Conservation (phyloP, 2,797 vertebrate species). For the Myotis daubentonii region DNA sequence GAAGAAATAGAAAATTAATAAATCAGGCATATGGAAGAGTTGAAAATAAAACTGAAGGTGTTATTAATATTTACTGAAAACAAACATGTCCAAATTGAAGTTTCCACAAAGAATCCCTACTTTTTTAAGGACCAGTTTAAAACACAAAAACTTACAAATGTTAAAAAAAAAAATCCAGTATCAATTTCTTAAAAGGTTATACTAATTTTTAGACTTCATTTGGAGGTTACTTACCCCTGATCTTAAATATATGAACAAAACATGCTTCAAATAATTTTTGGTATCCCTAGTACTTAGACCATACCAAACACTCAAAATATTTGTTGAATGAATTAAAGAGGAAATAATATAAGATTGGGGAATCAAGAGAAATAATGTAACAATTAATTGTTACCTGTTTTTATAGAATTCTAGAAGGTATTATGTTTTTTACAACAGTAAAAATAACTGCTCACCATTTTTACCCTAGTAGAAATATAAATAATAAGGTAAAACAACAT, state of each 20-base stretch:
- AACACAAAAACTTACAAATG: not conserved
- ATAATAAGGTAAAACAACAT: not conserved
- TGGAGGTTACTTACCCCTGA: not conserved
- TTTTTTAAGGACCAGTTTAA: not conserved
- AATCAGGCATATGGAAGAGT: not conserved
- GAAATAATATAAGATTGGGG: not conserved
- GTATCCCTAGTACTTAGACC: not conserved
- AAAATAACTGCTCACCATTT: not conserved
- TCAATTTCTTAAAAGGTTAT: not conserved
- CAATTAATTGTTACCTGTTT: not conserved
- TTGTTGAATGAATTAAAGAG: slow-evolving; percentile 7
- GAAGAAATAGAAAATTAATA: not conserved
- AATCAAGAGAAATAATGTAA: not conserved
- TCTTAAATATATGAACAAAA: not conserved
- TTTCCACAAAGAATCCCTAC: not conserved
- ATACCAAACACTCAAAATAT: not conserved
- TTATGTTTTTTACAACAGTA: not conserved
- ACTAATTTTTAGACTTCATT: not conserved
- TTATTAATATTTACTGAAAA: not conserved
- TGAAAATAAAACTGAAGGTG: not conserved
- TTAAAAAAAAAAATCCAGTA: not conserved
- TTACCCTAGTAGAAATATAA: not conserved
- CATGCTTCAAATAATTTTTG: not conserved
- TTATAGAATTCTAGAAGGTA: not conserved
- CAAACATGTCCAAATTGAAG: not conserved